Conservation (phyloP, 2,888 invertebrate species). For the Ophonus ardosiacus region DNA sequence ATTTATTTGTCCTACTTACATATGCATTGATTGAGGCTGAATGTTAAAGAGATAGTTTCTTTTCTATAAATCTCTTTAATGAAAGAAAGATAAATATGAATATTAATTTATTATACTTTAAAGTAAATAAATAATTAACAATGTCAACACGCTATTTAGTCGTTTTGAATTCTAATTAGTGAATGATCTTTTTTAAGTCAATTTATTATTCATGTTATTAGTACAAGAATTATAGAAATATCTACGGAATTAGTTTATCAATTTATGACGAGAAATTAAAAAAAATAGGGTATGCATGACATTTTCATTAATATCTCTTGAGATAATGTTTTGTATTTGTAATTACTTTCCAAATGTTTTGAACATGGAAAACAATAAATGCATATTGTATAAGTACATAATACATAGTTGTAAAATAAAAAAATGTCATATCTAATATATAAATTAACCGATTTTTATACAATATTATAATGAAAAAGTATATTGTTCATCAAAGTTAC, state of each 20-base stretch:
- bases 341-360: too few species aligned
- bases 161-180: neutral
- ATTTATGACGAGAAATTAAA: neutral
- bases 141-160: neutral
- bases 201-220: neutral
- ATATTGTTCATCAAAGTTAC: too few species aligned
- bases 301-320: too few species aligned
- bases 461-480: too few species aligned
- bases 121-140: neutral
- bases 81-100: neutral
- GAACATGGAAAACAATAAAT: too few species aligned
- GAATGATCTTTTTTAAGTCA: neutral
- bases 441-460: too few species aligned
- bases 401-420: too few species aligned
- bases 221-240: neutral
- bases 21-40: neutral
- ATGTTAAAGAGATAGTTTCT: neutral
- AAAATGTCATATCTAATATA: too few species aligned
- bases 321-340: too few species aligned
- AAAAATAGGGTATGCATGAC: too few species aligned
- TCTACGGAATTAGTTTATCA: neutral
- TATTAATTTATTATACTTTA: neutral
- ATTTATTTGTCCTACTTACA: constrained; percentile 10
- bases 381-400: too few species aligned
- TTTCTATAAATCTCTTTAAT: neutral